Evolutionary conservation across 2,797 vertebrate genomes (phyloP).

Genomic region (Cyprinella venusta): DNA sequence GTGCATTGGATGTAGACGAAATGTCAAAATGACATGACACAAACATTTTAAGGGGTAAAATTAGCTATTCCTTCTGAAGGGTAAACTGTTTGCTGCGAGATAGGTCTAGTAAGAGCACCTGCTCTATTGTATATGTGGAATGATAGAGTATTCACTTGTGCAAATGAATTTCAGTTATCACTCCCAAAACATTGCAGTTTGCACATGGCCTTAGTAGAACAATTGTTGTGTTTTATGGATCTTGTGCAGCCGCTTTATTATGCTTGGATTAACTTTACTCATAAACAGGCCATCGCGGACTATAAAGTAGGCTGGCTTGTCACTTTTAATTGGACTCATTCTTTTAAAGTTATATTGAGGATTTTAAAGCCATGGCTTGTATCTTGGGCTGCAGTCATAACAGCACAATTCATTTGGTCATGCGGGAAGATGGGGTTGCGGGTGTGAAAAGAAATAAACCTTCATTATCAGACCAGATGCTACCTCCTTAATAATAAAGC

Average conservation of each 20-base stretch:
- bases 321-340: constrained; percentile 52
- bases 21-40: not conserved
- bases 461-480: constrained; percentile 38
- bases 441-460: constrained; percentile 37
- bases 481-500: constrained; percentile 24
- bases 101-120: not conserved
- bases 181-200: constrained; percentile 2
- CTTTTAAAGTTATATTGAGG: constrained; percentile 36
- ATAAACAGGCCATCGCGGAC: constrained; percentile 30
- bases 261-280: constrained; percentile 33
- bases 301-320: constrained; percentile 25
- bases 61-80: not conserved
- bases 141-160: not conserved
- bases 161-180: constrained; percentile 11
- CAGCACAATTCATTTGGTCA: constrained; percentile 41
- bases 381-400: constrained; percentile 13
- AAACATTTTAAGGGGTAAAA: not conserved
- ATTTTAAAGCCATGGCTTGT: constrained; percentile 35
- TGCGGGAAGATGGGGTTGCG: not conserved
- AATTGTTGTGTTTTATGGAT: constrained; percentile 29
- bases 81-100: not conserved
- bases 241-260: constrained; percentile 23
- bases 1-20: too few relatives aligned
- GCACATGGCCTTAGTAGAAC: constrained; percentile 11
- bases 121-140: not conserved